Base-by-base conservation (phyloP, 2,888 invertebrate species). In the Mylabris sibirica region DNA sequence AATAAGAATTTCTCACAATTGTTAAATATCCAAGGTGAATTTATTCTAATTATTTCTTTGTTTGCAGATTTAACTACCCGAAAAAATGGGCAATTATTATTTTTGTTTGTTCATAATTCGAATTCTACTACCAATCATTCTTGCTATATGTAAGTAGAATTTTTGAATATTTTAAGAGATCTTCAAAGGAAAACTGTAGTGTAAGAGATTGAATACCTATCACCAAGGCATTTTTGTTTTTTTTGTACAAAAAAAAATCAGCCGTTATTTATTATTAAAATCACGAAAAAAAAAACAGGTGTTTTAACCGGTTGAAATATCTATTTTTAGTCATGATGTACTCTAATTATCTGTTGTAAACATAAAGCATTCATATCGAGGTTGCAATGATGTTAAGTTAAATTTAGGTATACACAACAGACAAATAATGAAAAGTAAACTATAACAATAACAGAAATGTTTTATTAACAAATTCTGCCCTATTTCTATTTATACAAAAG, bases 91-190 rank as follows among this genome's bases (percentile, higher is more conserved):
- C 53, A 85, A 83, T 68, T 87, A 85, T 75, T 83, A 86, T 81
- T 75, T 87, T 64, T 86, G 85, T 75, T 81, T 86, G 63, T 81
- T 84, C 75, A 82, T 88, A 57, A 81, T 88, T 78, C 84, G 88
- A 81, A 81, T 88, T 73, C 80, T 87, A 65, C 83, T 88, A 74
- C 88, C 89, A 66, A 78, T 84, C 68, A 81, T 87, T 70, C 84
- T 89, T 60, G 80, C 86, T 74, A 84, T 85, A 81, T 87, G 89
- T 89, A 81, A 89, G 89, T 86, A 75, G n/a, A n/a, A n/a, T n/a
- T n/a, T n/a, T 24, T 62, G 74, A 30, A 63, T 0, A 22, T 41
- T 64, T 63, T 57, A 0, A 3, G 5, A 4, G 3, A 35, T 61
- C 6, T 26, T 22, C 20, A 34, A 35, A 14, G 0, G 6, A 62